Base-by-base conservation (phyloP, 2,888 invertebrate species). In the Papilio demoleus region DNA sequence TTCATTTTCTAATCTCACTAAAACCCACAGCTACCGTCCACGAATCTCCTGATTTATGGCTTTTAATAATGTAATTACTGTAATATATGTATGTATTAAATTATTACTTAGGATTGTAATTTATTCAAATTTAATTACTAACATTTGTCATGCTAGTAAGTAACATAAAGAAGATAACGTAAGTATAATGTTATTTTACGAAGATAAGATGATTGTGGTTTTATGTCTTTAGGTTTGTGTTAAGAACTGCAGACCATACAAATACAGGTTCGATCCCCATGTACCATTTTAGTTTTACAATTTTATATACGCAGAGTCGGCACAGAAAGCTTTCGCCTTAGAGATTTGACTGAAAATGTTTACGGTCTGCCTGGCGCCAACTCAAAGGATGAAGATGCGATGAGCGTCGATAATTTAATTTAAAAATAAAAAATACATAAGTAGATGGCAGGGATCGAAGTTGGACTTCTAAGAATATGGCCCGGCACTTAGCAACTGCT, bases 11-110 rank as follows among this genome's bases (percentile, higher is more conserved):
- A 59, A 65, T 58, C 65, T 53, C 24, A 6, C 27, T 24, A 31
- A 9, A 19, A 53, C 63, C 68, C 67, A 42, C 17, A 77, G 80
- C 79, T 75, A 78, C 71, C 76, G 73, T 69, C 73, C 74, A 70
- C 70, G 66, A 73, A 72, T 67, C 45, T 67, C 67, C 14, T 75
- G 75, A 80, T 80, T 80, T 79, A 80, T 77, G 65, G 62, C 68
- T 70, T 58, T 73, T 75, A 78, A 78, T 79, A 77, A 74, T 78
- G 76, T 74, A 70, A 78, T 80, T 76, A 78, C 70, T 59, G 72
- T 77, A 75, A 78, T 76, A 67, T 74, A 77, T 73, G 72, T 67
- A 64, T 70, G 53, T 17, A 12, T 22, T 27, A 62, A 62, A 62
- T 58, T 62, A 68, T 62, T n/a, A 45, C 45, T 50, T 58, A 17